A percentile compares a stretch with the other conserved stretches of the same genome.
Conservation (phyloP, 1,140 invertebrate species). For the Leguminivora glycinivorella region DNA sequence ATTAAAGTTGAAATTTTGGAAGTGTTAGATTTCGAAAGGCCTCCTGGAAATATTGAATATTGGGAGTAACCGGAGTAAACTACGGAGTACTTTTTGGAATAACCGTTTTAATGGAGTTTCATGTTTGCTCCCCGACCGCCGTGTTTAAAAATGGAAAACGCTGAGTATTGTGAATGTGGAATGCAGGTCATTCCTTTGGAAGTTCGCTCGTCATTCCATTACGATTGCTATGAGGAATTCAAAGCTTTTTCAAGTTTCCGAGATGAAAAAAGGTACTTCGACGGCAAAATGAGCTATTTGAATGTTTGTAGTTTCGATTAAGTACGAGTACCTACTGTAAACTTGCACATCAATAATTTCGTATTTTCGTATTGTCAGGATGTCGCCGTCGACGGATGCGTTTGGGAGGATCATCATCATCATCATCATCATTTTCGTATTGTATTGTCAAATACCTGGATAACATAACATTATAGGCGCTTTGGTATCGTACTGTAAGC, state of each 20-base stretch:
- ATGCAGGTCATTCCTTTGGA: background rate
- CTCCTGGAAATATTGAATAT: constrained; percentile 5
- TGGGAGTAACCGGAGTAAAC: constrained; percentile 8
- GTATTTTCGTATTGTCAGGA: too few relatives aligned
- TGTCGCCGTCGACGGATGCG: too few relatives aligned
- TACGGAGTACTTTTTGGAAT: background rate
- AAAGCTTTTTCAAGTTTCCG: background rate
- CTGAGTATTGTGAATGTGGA: background rate
- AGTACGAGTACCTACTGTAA: too few relatives aligned
- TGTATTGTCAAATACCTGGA: too few relatives aligned
- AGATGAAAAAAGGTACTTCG: background rate
- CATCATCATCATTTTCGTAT: too few relatives aligned
- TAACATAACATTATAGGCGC: too few relatives aligned
- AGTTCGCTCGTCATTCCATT: constrained; percentile 7
- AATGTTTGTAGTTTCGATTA: too few relatives aligned
- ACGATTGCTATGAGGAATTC: background rate
- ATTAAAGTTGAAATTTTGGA: background rate
- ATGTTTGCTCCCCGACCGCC: background rate
- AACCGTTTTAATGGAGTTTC: background rate
- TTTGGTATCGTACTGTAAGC: too few relatives aligned
- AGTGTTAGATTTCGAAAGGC: constrained; percentile 1
- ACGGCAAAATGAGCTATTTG: too few relatives aligned
- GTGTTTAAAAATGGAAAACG: background rate
- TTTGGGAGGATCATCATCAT: too few relatives aligned
- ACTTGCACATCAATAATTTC: too few relatives aligned